A percentile compares a stretch with the other conserved stretches of the same genome.
Conservation (phyloP, 1,140 invertebrate genomes). For the Dufourea novaeangliae region DNA sequence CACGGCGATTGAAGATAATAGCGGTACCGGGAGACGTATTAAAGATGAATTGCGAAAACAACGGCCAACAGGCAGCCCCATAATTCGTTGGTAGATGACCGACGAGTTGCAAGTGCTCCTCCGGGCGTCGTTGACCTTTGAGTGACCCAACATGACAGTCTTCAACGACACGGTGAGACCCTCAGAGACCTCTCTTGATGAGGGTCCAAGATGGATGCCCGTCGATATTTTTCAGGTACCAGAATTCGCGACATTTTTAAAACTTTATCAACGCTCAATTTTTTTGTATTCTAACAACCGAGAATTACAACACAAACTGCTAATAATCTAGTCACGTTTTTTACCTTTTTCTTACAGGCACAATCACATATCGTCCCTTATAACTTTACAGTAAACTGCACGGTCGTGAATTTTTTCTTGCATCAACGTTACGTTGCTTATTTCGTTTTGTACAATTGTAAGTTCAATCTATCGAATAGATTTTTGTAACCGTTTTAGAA, state of each 20-base stretch:
- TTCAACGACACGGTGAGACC: slow-evolving; percentile 72
- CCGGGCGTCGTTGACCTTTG: slow-evolving; percentile 75
- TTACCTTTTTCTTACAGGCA: no score
- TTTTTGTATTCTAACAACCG: background rate
- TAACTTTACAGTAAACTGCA: no score
- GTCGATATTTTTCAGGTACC: slow-evolving; percentile 71
- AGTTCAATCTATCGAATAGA: no score
- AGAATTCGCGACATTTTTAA: slow-evolving; percentile 59
- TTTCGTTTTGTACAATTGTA: no score
- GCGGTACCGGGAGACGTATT: slow-evolving; percentile 64
- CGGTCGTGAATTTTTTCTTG: no score
- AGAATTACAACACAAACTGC: background rate
- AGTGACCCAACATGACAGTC: slow-evolving; percentile 71
- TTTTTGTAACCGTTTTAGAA: no score
- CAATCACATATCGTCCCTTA: no score
- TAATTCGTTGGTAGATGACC: slow-evolving; percentile 68
- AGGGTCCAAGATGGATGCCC: slow-evolving; percentile 77
- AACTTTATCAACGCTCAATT: slow-evolving; percentile 46
- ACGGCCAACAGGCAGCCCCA: slow-evolving; percentile 59
- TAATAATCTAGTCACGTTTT: background rate
- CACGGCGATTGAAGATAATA: slow-evolving; percentile 60
- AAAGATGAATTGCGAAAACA: slow-evolving; percentile 73
- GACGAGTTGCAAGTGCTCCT: slow-evolving; percentile 69
- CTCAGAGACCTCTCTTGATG: slow-evolving; percentile 74
- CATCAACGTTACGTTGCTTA: no score